Base-by-base conservation (phyloP, 2,113 vertebrate genomes). In the Lampris incognitus region DNA sequence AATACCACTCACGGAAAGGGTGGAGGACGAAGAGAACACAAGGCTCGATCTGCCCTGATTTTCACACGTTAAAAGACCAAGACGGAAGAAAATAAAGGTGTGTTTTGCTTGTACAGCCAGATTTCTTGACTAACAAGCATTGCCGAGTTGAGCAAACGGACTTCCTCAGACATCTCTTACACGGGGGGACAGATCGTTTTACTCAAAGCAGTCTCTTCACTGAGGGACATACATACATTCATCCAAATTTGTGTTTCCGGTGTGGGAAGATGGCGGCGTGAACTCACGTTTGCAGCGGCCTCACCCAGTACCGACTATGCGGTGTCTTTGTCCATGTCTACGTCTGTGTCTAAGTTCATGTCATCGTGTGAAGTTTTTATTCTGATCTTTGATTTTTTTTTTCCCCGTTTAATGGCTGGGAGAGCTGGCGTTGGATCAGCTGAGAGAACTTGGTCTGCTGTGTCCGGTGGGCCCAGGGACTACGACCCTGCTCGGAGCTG, bases 1-100 rank as follows among this genome's bases (percentile, higher is more conserved):
- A 56, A 66, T 50, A 74, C 66, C 41, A 51, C 54, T 79, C 63
- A 57, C 51, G 3, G 59, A 24, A 42, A 7, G 3, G 24, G 52
- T 8, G 64, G 50, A 51, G 71, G 24, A 67, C 64, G 60, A 76
- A 48, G 74, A 78, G 61, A 44, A 11, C 44, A 46, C 44, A 63
- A 41, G 8, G 9, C 2, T 73, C 72, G 54, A 83, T 84, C 70
- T 76, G 5, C 60, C 52, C 44, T 75, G 69, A 83, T 81, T 84
- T 74, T 54, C 51, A 72, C 40, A 52, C n/a, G 8, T 46, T 0
- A 44, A n/a, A 6, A 73, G 49, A 69, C 42, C 42, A 56, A 24
- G 49, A 24, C 24, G 24, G 24, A 24, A 24, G 24, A 24, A 24
- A 24, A 69, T 46, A 46, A 11, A 41, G 65, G 72, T 48, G 39